A percentile compares a stretch with the other conserved stretches of the same genome.
These are phyloP conservation scores for Patella ulyssiponensis DNA, from an alignment of 2,888 invertebrate genomes.

Conservation along the genomic window DNA sequence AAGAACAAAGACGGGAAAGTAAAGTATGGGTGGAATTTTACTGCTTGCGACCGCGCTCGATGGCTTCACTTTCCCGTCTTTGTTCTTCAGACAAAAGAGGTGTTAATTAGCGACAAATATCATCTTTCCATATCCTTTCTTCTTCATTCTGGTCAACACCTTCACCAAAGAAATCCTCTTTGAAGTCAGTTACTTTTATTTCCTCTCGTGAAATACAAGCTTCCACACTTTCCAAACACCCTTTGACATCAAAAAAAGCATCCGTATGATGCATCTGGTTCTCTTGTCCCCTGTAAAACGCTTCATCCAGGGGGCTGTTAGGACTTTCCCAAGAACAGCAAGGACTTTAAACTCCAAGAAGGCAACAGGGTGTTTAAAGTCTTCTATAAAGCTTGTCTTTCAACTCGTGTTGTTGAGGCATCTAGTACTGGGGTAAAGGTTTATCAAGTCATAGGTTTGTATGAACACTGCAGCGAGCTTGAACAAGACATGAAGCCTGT, in stretches of 20 bases:
- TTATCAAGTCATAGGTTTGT: slow-evolving; percentile 17
- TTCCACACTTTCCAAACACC: too few species aligned
- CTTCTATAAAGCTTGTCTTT: slow-evolving; percentile 17
- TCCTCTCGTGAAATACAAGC: too few species aligned
- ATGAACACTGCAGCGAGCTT: slow-evolving; percentile 29
- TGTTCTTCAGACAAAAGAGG: too few species aligned
- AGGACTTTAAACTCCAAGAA: slow-evolving; percentile 31
- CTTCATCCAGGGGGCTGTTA: slow-evolving; percentile 32
- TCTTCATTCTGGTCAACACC: too few species aligned
- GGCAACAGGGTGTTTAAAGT: slow-evolving; percentile 22
- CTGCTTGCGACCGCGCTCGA: too few species aligned
- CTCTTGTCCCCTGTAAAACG: slow-evolving; percentile 30
- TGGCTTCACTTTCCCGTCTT: too few species aligned
- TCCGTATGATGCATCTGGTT: slow-evolving; percentile 10
- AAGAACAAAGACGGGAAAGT: too few species aligned
- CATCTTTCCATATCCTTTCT: too few species aligned
- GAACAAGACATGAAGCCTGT: slow-evolving; percentile 40
- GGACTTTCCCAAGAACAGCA: slow-evolving; percentile 25
- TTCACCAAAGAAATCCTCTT: too few species aligned
- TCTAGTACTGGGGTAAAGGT: slow-evolving; percentile 22
- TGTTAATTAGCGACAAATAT: too few species aligned
- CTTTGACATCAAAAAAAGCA: slow-evolving; percentile 14
- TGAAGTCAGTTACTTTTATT: too few species aligned
- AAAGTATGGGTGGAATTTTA: too few species aligned
- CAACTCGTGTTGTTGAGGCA: slow-evolving; percentile 29